These are phyloP conservation scores for Paradoxurus hermaphroditus DNA, from an alignment of 2,113 vertebrate species.

Conservation along the genomic window DNA sequence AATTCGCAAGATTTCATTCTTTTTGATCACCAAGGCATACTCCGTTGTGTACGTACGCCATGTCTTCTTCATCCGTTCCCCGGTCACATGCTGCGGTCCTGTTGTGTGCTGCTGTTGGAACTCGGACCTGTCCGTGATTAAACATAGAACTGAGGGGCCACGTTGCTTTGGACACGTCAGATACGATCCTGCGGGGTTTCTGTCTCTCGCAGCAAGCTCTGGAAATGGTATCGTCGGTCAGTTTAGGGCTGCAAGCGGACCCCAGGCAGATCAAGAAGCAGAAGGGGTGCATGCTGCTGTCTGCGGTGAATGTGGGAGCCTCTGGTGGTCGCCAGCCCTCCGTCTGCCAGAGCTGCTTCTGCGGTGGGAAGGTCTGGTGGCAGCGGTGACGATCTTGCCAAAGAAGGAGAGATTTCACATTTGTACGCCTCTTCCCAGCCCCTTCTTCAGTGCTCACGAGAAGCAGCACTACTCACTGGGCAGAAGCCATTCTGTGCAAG, in stretches of 20 bases:
- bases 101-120: background rate
- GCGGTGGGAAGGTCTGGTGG: background rate
- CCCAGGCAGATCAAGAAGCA: background rate
- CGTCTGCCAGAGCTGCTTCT: background rate
- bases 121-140: background rate
- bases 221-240: background rate
- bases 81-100: background rate
- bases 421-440: background rate
- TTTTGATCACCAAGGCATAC: no score
- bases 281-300: accelerated
- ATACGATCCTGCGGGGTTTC: background rate
- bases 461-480: background rate
- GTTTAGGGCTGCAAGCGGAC: background rate
- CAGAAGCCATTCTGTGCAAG: background rate
- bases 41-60: no score
- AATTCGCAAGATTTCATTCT: no score
- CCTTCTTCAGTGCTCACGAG: background rate
- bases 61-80: no score
- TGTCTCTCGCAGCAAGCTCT: background rate
- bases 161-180: background rate
- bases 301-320: background rate
- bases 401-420: background rate
- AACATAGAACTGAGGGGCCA: background rate
- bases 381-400: background rate
- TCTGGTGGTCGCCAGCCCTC: background rate